phyloP scores from a whole-genome alignment of 53 echinoderm and acorn worm species.

The Stichopus horrens region DNA sequence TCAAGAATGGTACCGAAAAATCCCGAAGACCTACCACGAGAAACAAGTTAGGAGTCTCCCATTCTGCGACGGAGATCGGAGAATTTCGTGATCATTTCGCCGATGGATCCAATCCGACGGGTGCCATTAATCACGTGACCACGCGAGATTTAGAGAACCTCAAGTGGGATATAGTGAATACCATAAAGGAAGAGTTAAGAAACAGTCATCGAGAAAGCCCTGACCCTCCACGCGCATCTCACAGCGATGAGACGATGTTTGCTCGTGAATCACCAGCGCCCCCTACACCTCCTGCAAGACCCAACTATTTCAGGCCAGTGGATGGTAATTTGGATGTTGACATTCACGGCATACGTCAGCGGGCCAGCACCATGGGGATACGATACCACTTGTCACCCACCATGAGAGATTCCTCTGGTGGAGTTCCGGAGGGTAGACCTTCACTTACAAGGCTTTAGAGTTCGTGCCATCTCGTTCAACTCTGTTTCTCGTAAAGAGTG shows the following conservation, averaged over 20 bases:
- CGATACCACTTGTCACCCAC: slow-evolving; percentile 41
- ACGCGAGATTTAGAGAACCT: slow-evolving; percentile 59
- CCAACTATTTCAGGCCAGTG: slow-evolving; percentile 19
- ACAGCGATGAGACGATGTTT: background rate
- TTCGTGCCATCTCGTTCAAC: no score
- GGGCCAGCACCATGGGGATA: slow-evolving; percentile 37
- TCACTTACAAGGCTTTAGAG: background rate
- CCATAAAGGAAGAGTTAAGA: slow-evolving; percentile 56
- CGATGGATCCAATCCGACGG: background rate
- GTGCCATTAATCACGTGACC: slow-evolving; percentile 29
- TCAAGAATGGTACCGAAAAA: slow-evolving; percentile 27
- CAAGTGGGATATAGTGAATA: slow-evolving; percentile 65
- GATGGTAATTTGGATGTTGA: slow-evolving; percentile 23
- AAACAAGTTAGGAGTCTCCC: background rate
- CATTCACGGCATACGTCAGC: slow-evolving; percentile 41
- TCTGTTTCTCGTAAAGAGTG: no score
- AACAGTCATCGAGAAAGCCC: background rate
- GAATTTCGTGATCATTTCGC: background rate
- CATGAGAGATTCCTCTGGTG: background rate
- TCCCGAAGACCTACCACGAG: background rate
- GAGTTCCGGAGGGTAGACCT: background rate
- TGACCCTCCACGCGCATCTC: background rate
- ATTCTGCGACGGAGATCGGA: background rate
- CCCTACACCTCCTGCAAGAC: slow-evolving; percentile 28
- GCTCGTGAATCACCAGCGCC: slow-evolving; percentile 19